Percentiles rank a stretch among this genome's conserved stretches.
Conservation (phyloP, 2,797 vertebrate species). For the Pangasius krempfi region DNA sequence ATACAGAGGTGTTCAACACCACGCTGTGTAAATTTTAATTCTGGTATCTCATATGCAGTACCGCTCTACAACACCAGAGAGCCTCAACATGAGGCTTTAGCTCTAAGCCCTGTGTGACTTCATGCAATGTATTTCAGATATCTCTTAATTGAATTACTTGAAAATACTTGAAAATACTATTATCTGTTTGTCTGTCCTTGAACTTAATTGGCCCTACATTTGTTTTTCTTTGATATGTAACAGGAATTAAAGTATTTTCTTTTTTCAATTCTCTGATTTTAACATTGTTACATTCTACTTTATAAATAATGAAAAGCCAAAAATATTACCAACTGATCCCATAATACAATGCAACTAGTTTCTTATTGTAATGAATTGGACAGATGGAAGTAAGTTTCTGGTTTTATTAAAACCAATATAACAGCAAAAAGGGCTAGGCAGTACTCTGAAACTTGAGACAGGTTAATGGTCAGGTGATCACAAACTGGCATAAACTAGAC, state of each 20-base stretch:
- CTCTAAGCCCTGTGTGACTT: neutral
- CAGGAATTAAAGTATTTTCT: neutral
- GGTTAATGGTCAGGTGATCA: neutral
- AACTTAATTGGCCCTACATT: neutral
- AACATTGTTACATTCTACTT: neutral
- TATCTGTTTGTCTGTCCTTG: neutral
- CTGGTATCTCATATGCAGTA: neutral
- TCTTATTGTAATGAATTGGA: neutral
- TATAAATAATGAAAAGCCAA: neutral
- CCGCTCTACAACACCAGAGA: slow-evolving; percentile 11
- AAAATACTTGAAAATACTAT: no score
- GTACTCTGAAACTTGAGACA: neutral
- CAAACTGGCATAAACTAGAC: neutral
- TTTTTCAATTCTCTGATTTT: no score
- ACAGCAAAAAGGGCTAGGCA: neutral
- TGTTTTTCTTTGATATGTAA: neutral
- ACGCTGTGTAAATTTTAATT: slow-evolving; percentile 6
- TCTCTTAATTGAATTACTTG: no score
- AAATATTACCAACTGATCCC: neutral
- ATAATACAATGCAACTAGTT: neutral
- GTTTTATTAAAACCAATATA: neutral
- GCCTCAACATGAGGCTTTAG: slow-evolving; percentile 3
- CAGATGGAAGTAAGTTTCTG: neutral
- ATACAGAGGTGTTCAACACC: neutral
- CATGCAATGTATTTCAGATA: neutral